phyloP scores from a whole-genome alignment of 2,113 vertebrate species.

The Circaetus gallicus region DNA sequence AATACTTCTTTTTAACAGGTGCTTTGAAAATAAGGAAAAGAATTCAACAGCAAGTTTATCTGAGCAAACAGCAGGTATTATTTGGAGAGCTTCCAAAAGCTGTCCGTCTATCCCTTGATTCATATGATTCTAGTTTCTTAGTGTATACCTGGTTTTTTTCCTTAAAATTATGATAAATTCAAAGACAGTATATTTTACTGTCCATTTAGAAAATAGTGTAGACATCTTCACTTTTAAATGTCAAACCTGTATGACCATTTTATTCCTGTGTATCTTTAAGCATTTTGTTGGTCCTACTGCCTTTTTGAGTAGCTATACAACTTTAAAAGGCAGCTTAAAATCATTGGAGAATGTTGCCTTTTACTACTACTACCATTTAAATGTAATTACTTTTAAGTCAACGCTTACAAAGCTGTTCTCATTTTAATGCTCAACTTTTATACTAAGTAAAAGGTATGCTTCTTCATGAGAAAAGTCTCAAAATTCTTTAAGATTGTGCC shows the following conservation, averaged over 20 bases:
- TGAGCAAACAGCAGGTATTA: neutral
- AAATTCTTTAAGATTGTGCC: neutral
- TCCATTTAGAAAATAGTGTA: neutral
- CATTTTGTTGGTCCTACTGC: neutral
- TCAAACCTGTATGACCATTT: neutral
- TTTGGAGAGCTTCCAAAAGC: neutral
- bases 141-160: neutral
- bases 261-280: neutral
- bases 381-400: neutral
- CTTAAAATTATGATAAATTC: neutral
- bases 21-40: neutral
- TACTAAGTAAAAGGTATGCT: neutral
- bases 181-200: neutral
- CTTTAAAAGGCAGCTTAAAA: neutral
- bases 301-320: neutral
- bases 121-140: neutral
- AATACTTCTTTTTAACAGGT: neutral
- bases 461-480: neutral
- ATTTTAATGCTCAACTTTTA: neutral
- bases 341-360: neutral
- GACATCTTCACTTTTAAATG: neutral
- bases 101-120: neutral
- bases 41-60: neutral
- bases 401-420: neutral
- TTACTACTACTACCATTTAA: neutral